Base-by-base conservation (phyloP, 2,888 invertebrate species). In the Harmothoe impar region DNA sequence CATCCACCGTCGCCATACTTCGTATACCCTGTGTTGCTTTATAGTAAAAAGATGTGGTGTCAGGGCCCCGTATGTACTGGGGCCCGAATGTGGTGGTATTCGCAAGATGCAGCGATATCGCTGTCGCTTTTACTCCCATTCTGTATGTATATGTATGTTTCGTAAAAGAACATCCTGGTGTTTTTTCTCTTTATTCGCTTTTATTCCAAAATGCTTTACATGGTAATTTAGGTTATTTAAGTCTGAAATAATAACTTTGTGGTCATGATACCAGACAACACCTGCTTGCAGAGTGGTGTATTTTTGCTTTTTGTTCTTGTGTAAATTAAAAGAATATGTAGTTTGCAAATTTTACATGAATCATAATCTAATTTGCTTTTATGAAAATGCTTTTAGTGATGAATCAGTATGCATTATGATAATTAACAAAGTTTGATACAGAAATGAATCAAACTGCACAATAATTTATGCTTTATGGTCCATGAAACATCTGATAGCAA, bases 21-120 rank as follows among this genome's bases (percentile, higher is more conserved):
- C 35, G 25, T 86, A 25, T 43, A 43, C 43, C 86, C 86, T 86
- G n/a, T 86, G 86, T 86, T 10, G 86, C 86, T 86, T 81, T 86
- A 15, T 54, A 54, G 84, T 84, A n/a, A 43, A 43, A 43, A 43
- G 43, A 84, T 84, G 86, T 86, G 86, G 52, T 54, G 84, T 84
- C 84, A 35, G 84, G 54, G 54, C 25, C 54, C 54, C 86, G 52
- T 25, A 54, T 25, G 84, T 84, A 43, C 23, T 25, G 86, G 54
- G 52, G 56, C 52, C 54, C 54, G 1, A 86, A 15, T 52, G 54
- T 86, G 31, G 31, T 43, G 25, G 29, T 29, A 77, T 29, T 17
- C 29, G 25, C 43, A 31, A 77, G n/a, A 25, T 23, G 77, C 77
- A 77, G 29, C 10, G 17, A 77, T 17, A 29, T 15, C 17, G 81